Percentiles rank a stretch among this genome's conserved stretches.
Conservation (phyloP, 2,888 invertebrate species). For the Anoplius nigerrimus region DNA sequence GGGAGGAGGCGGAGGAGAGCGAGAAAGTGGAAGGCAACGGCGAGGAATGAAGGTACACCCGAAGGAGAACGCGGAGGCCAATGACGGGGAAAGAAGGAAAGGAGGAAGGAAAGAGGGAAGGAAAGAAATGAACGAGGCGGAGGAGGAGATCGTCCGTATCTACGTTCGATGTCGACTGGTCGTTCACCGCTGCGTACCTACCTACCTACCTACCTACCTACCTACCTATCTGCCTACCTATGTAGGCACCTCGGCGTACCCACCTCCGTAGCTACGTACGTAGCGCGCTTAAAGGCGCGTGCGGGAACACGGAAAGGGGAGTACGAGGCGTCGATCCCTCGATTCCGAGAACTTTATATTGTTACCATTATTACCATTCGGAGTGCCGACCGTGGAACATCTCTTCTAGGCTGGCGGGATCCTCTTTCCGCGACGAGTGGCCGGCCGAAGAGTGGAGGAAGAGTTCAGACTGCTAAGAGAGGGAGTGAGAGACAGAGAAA, state of each 20-base stretch:
- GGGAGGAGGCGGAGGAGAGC: constrained; percentile 21
- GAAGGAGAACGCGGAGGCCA: constrained; percentile 15
- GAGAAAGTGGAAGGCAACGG: too few relatives aligned
- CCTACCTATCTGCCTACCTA: not conserved
- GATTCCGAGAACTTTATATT: constrained; percentile 50
- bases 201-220: not conserved
- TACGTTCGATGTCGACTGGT: too few relatives aligned
- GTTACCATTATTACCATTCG: constrained; percentile 56
- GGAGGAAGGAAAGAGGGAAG: not conserved
- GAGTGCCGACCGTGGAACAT: constrained; percentile 9
- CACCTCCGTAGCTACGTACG: not conserved
- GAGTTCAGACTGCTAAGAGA: not conserved
- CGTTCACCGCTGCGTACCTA: not conserved
- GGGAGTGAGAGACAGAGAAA: not conserved
- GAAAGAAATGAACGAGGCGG: not conserved
- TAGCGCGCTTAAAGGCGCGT: constrained; percentile 2
- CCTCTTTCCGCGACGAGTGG: constrained; percentile 1
- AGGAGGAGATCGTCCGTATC: not conserved
- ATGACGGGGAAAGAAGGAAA: not conserved
- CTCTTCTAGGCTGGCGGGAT: constrained; percentile 17
- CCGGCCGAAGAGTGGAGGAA: too few relatives aligned
- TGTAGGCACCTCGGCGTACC: not conserved
- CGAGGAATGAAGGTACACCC: not conserved
- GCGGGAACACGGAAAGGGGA: constrained; percentile 16
- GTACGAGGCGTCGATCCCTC: constrained; percentile 30